A percentile compares a stretch with the other conserved stretches of the same genome.
phyloP scores from a whole-genome alignment of 2,113 vertebrate species.

The Anolis carolinensis region DNA sequence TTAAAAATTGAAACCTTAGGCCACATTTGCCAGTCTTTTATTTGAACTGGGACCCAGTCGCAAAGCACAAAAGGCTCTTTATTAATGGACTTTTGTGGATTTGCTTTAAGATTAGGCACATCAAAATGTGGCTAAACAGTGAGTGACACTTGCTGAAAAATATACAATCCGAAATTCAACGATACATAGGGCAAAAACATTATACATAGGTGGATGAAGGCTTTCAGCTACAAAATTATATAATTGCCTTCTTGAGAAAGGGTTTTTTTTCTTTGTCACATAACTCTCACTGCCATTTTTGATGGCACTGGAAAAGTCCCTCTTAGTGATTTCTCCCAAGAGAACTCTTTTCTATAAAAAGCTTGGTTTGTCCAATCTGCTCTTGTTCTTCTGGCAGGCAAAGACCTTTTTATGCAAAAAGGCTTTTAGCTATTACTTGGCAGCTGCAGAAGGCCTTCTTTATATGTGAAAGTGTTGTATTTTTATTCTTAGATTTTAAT shows the following conservation, averaged over 20 bases:
- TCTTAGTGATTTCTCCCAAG: too few relatives aligned
- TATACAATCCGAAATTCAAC: background rate
- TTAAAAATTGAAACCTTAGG: constrained; percentile 45
- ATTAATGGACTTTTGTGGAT: constrained; percentile 37
- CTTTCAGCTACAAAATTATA: background rate
- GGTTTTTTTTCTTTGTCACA: too few relatives aligned
- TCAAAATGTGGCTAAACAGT: constrained; percentile 19
- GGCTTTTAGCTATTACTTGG: too few relatives aligned
- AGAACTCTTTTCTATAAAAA: too few relatives aligned
- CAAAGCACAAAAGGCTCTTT: constrained; percentile 15
- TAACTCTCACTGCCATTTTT: too few relatives aligned
- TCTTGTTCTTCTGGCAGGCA: too few relatives aligned
- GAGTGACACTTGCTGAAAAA: constrained; percentile 24
- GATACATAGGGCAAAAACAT: constrained; percentile 12
- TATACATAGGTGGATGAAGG: background rate
- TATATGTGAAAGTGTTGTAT: too few relatives aligned
- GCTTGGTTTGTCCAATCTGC: too few relatives aligned
- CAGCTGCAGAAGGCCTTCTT: too few relatives aligned
- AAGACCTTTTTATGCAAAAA: too few relatives aligned
- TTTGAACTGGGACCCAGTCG: constrained; percentile 27
- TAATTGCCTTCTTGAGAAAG: background rate
- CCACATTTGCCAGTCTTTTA: constrained; percentile 38
- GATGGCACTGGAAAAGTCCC: too few relatives aligned
- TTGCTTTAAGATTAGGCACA: constrained; percentile 2
- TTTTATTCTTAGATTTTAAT: too few relatives aligned